A percentile compares a stretch with the other conserved stretches of the same genome.
Evolutionary conservation across 2,113 vertebrate species (phyloP).

Genomic region (Salvelinus alpinus): DNA sequence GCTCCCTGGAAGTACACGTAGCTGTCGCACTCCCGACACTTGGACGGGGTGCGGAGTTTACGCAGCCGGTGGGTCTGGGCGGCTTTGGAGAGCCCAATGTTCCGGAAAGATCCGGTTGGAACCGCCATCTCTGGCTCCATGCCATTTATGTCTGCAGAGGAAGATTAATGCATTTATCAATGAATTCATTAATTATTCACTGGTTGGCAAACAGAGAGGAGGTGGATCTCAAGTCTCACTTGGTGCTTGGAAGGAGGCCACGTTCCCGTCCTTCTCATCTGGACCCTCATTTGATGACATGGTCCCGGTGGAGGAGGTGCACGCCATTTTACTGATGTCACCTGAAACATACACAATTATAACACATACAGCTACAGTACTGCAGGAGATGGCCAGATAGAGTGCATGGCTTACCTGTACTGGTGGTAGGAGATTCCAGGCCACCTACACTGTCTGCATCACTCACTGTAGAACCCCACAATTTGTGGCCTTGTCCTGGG

Average conservation of each 20-base stretch:
- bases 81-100: slow-evolving; percentile 88
- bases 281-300: slow-evolving; percentile 83
- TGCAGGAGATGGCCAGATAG: background rate
- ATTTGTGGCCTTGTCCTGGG: slow-evolving; percentile 84
- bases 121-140: slow-evolving; percentile 77
- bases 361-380: background rate
- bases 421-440: slow-evolving; percentile 72
- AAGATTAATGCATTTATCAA: background rate
- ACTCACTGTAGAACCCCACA: slow-evolving; percentile 81
- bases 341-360: slow-evolving; percentile 60
- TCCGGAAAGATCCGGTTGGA: slow-evolving; percentile 85
- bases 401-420: slow-evolving; percentile 65
- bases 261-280: slow-evolving; percentile 76
- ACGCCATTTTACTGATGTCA: slow-evolving; percentile 80
- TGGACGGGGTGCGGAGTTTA: slow-evolving; percentile 88
- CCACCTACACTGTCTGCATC: slow-evolving; percentile 76
- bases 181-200: background rate
- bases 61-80: slow-evolving; percentile 89
- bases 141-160: slow-evolving; percentile 79
- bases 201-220: background rate
- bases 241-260: slow-evolving; percentile 75
- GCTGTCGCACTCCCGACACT: slow-evolving; percentile 95
- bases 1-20: slow-evolving; percentile 98
- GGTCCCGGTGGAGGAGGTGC: slow-evolving; percentile 81
- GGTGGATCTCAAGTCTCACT: slow-evolving; percentile 64